phyloP scores from a whole-genome alignment of 2,797 vertebrate genomes.

The Thaleichthys pacificus region DNA sequence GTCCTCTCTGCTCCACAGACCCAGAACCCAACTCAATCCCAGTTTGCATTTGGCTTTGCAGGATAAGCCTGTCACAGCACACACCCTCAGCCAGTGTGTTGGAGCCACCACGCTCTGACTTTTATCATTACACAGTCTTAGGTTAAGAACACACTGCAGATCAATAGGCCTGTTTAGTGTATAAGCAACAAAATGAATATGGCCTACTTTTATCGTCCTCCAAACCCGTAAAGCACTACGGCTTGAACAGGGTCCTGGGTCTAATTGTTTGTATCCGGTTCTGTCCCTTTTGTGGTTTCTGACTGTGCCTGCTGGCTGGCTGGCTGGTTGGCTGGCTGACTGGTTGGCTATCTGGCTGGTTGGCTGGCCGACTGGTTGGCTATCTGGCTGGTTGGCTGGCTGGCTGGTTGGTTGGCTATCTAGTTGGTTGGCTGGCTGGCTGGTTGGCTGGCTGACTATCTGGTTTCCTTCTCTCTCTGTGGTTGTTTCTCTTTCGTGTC shows the following conservation, averaged over 20 bases:
- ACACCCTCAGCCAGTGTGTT: no score
- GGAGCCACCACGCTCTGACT: no score
- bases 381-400: background rate
- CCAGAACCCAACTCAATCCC: background rate
- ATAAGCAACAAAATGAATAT: background rate
- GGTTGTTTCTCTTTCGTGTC: constrained; percentile 3
- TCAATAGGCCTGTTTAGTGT: background rate
- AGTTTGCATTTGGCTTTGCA: no score
- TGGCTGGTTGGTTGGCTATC: background rate
- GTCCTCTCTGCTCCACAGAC: constrained; percentile 27
- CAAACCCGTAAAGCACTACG: background rate
- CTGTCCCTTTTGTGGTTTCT: background rate
- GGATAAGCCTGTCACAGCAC: no score
- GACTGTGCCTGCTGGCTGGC: background rate
- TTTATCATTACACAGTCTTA: background rate
- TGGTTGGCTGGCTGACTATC: background rate
- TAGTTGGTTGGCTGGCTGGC: background rate
- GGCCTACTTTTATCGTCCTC: no score
- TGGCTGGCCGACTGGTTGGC: background rate
- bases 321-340: background rate
- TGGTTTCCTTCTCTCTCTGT: background rate
- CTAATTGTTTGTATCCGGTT: background rate
- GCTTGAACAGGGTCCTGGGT: background rate
- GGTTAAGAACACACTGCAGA: background rate
- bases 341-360: background rate